Conservation (phyloP, 1,140 invertebrate genomes). For the Panagrolaimus sp. region DNA sequence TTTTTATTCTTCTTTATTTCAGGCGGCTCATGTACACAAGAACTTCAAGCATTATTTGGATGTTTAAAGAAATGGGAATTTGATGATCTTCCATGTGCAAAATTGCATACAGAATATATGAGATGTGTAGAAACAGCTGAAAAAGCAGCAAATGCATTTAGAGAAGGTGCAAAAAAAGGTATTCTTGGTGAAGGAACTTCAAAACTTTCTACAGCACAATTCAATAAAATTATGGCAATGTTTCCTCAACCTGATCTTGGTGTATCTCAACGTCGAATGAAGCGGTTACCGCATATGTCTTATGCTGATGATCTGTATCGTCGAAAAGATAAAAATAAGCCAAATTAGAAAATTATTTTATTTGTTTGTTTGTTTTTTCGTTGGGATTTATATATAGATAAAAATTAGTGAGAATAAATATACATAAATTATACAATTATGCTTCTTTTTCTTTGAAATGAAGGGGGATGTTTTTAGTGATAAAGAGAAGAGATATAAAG, state of each 20-base stretch:
- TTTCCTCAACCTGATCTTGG: constrained; percentile 49
- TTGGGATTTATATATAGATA: neutral
- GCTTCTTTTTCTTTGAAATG: neutral
- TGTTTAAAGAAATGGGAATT: constrained; percentile 55
- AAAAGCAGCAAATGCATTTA: constrained; percentile 31
- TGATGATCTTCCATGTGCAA: constrained; percentile 47
- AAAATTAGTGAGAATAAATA: neutral
- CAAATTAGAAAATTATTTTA: constrained; percentile 22
- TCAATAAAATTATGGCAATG: constrained; percentile 47
- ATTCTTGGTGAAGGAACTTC: constrained; percentile 36
- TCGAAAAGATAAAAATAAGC: constrained; percentile 37
- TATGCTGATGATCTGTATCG: constrained; percentile 47
- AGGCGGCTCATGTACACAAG: constrained; percentile 47
- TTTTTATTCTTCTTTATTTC: no score
- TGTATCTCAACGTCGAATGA: constrained; percentile 40
- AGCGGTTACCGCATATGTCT: constrained; percentile 39
- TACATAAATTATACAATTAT: neutral
- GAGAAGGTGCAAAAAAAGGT: constrained; percentile 42
- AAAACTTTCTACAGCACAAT: constrained; percentile 39
- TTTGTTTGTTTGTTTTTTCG: neutral
- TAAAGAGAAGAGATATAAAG: neutral
- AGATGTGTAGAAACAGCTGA: constrained; percentile 41
- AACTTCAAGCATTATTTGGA: constrained; percentile 47
- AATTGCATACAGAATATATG: constrained; percentile 44
- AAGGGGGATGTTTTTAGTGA: constrained; percentile 4